These are phyloP conservation scores for Pterocles orientalis DNA, from an alignment of 2,113 vertebrate species.

Conservation along the genomic window DNA sequence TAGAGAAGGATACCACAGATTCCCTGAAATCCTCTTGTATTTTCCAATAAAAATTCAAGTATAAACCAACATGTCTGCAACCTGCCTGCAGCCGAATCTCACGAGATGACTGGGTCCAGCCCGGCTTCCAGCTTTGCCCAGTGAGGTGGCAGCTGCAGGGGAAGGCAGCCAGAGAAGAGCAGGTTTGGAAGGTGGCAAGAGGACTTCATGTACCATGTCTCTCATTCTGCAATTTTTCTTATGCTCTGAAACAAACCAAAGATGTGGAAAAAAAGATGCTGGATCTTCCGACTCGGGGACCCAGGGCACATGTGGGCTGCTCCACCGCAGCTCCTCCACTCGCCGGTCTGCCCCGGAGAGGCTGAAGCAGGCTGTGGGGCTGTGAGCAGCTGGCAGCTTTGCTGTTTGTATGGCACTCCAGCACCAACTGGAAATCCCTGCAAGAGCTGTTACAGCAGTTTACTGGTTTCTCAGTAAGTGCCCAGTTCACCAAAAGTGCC, in stretches of 20 bases:
- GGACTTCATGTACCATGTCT: neutral
- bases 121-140: neutral
- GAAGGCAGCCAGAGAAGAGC: neutral
- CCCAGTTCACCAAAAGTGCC: neutral
- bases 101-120: neutral
- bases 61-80: neutral
- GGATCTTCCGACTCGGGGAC: neutral
- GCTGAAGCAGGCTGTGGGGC: too few species aligned
- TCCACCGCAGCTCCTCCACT: rapidly evolving
- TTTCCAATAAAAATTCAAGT: neutral
- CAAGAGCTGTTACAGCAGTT: neutral
- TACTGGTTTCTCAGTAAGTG: neutral
- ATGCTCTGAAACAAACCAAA: neutral
- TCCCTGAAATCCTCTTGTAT: neutral
- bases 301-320: neutral
- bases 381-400: rapidly evolving
- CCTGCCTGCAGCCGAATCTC: neutral
- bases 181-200: neutral
- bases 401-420: neutral
- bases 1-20: neutral
- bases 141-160: neutral
- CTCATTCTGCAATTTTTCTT: neutral
- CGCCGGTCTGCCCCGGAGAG: too few species aligned
- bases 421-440: neutral
- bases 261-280: neutral